Evolutionary conservation across 2,888 invertebrate genomes (phyloP).

Genomic region (Autographa pulchrina): DNA sequence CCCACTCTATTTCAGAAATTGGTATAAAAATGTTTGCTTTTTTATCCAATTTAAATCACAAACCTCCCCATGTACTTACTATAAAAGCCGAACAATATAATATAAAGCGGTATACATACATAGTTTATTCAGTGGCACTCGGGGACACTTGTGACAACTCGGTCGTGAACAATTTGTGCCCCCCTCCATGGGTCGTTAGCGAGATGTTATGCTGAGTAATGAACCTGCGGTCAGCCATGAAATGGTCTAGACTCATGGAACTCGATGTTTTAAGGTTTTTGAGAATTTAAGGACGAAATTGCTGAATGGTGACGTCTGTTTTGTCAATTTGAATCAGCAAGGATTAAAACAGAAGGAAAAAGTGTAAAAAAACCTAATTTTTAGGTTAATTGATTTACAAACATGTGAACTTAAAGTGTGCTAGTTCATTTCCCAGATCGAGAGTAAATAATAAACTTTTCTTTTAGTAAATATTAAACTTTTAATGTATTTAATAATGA

Average conservation of each 20-base stretch:
- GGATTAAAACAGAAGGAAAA: no score
- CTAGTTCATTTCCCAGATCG: no score
- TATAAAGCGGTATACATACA: constrained; percentile 35
- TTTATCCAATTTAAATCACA: not conserved
- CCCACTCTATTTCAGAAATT: no score
- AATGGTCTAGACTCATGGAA: constrained; percentile 36
- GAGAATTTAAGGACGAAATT: not conserved
- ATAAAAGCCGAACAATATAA: constrained; percentile 14
- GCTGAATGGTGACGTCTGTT: no score
- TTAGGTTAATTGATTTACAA: no score
- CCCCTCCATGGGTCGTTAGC: constrained; percentile 53
- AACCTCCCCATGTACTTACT: not conserved
- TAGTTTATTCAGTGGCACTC: constrained; percentile 69
- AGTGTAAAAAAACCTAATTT: no score
- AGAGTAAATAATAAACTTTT: no score
- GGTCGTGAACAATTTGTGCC: constrained; percentile 68
- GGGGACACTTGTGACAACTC: constrained; percentile 74
- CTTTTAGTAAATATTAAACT: no score
- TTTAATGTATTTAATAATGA: no score
- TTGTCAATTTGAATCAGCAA: no score
- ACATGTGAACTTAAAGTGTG: no score
- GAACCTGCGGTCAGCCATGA: constrained; percentile 39
- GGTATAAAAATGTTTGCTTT: no score
- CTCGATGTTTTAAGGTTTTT: constrained; percentile 5
- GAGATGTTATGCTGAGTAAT: constrained; percentile 52